Percentiles rank a stretch among this genome's conserved stretches.
These are phyloP conservation scores for Palaemon carinicauda DNA, from an alignment of 1,140 invertebrate species.

Conservation along the genomic window DNA sequence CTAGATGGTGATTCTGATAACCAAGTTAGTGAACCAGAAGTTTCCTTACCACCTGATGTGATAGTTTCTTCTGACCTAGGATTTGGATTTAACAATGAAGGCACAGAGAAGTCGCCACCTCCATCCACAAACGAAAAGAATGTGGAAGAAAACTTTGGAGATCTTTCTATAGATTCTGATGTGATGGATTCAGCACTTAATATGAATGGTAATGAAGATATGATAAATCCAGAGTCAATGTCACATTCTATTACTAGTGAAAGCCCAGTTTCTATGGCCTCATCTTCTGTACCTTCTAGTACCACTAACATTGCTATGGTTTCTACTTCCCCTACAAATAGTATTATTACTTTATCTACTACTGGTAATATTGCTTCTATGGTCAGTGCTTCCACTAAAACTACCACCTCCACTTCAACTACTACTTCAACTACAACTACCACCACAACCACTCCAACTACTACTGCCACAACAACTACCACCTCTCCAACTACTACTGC, in stretches of 20 bases:
- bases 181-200: too few relatives aligned
- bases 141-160: too few relatives aligned
- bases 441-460: not conserved
- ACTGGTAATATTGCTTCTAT: not conserved
- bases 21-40: too few relatives aligned
- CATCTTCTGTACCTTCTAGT: not conserved
- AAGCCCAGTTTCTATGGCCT: conserved; percentile 27
- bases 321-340: not conserved
- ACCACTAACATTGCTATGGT: not conserved
- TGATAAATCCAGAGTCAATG: not conserved
- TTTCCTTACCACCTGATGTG: too few relatives aligned
- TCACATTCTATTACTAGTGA: conserved; percentile 27
- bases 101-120: too few relatives aligned
- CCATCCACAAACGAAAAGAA: too few relatives aligned
- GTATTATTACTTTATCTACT: not conserved
- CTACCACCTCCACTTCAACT: not conserved
- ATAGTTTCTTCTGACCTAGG: too few relatives aligned
- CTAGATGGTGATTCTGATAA: too few relatives aligned
- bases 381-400: not conserved
- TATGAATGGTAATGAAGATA: too few relatives aligned
- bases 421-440: not conserved
- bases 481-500: not conserved
- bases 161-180: too few relatives aligned
- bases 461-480: not conserved
- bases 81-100: too few relatives aligned